Evolutionary conservation across 2,888 invertebrate genomes (phyloP), one percentile per base, ranked within the genome.

Genomic region (Notodromas monacha): DNA sequence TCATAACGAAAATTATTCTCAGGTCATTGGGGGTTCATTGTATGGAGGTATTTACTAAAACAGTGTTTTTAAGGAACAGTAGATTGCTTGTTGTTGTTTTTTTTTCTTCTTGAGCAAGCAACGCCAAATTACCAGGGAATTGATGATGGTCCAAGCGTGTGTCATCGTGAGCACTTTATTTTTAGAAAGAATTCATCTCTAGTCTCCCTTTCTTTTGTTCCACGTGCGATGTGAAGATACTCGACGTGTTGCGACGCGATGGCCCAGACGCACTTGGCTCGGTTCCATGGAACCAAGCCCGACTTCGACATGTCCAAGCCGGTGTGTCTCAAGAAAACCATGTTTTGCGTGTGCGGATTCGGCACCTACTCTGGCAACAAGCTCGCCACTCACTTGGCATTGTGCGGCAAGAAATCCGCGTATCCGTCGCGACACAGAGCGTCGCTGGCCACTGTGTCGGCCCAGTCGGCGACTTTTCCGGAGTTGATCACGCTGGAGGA

Each of bases 291-390:
- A n/a, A n/a, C n/a, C n/a, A n/a, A n/a, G n/a, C n/a, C n/a, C n/a
- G n/a, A n/a, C n/a, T n/a, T n/a, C n/a, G n/a, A 6, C 21, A 21
- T n/a, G 21, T 8, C 6, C 6, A 8, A 6, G 6, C n/a, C n/a
- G 6, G 8, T n/a, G 6, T n/a, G 8, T 21, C 21, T 27, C 12
- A n/a, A n/a, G 11, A 6, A 6, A 5, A n/a, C 27, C 12, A 8
- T 27, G 12, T 27, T n/a, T 12, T 27, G 27, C 12, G 12, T 27
- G 11, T 27, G 27, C 12, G 27, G 12, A n/a, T 27, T 27, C 12
- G 6, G 5, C 12, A 8, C 10, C 27, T 27, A n/a, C 6, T 27
- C 27, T 12, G 27, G 27, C 12, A 13, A 27, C 12, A 13, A n/a
- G 6, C 12, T 27, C 5, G 12, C 21, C 6, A 21, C 6, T 21